phyloP scores from a whole-genome alignment of 2,113 vertebrate species.

The Daphoenositta chrysoptera region DNA sequence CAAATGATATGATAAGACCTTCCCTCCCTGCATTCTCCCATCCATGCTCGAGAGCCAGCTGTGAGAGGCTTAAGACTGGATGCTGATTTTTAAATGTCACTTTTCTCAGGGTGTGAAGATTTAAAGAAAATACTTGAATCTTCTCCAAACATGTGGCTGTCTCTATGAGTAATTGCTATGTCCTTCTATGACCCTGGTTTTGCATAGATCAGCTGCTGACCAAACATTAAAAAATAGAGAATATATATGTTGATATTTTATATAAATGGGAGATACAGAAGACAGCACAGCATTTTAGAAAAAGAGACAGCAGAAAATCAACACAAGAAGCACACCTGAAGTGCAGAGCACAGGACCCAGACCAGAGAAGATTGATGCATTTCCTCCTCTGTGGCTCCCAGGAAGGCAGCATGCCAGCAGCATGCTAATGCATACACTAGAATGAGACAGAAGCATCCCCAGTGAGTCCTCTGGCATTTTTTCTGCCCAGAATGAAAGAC shows the following conservation, averaged over 20 bases:
- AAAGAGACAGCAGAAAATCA: not conserved
- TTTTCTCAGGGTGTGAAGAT: not conserved
- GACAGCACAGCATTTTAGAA: not conserved
- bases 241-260: not conserved
- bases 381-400: not conserved
- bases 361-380: not conserved
- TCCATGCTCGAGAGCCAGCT: not conserved
- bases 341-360: not conserved
- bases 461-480: not conserved
- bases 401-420: not conserved
- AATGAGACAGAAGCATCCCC: not conserved
- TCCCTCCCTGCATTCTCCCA: not conserved
- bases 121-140: not conserved
- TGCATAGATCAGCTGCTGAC: not conserved
- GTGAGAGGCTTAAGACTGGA: not conserved
- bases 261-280: not conserved
- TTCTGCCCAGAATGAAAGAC: not conserved
- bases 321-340: not conserved
- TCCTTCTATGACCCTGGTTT: not conserved
- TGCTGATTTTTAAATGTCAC: not conserved
- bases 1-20: not conserved
- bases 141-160: not conserved
- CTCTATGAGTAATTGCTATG: not conserved
- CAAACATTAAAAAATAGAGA: not conserved
- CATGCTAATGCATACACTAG: not conserved